Base-by-base conservation (phyloP, 2,888 invertebrate genomes). In the Myopa testacea region DNA sequence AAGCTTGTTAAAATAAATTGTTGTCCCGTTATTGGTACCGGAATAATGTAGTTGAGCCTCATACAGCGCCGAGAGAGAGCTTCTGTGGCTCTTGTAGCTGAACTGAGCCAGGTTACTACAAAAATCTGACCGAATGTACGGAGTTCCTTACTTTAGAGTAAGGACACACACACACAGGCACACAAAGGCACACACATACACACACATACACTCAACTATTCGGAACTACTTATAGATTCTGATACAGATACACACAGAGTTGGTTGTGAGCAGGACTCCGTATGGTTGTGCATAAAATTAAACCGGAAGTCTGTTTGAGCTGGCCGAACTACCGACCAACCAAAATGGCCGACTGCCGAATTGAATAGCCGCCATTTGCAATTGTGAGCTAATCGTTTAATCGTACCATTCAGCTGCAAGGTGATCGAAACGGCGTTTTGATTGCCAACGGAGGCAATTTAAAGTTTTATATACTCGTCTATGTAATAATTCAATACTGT, bases 1-100 rank as follows among this genome's bases (percentile, higher is more conserved):
- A 7, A 40, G 37, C 63, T 81, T 79, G 81, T 80, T 81, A 78
- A 45, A 45, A 45, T 80, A 81, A 81, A 81, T 80, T 80, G 79
- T 60, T 81, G 79, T 79, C 80, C 80, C 78, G 76, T 60, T 60
- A 37, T 63, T 34, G 14, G 34, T 63, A 63, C 14, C 37, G 14
- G 34, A 37, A 63, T 37, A 34, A 63, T 37, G 37, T 63, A 63
- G 12, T 26, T 26, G 40, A 37, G 6, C 37, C 67, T 40, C n/a
- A 12, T 0, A 67, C 5, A 67, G 38, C 40, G 8, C 67, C n/a
- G n/a, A 12, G 67, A 19, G 14, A 37, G 67, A 26, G 26, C 26
- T 26, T 26, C 26, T 26, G 26, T 26, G 26, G 26, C 26, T 26
- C 26, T 26, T 1, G 26, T 26, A 26, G 2, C 26, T 26, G 26